Evolutionary conservation across 2,888 invertebrate genomes (phyloP).

Genomic region (Drosophila maculinotata): DNA sequence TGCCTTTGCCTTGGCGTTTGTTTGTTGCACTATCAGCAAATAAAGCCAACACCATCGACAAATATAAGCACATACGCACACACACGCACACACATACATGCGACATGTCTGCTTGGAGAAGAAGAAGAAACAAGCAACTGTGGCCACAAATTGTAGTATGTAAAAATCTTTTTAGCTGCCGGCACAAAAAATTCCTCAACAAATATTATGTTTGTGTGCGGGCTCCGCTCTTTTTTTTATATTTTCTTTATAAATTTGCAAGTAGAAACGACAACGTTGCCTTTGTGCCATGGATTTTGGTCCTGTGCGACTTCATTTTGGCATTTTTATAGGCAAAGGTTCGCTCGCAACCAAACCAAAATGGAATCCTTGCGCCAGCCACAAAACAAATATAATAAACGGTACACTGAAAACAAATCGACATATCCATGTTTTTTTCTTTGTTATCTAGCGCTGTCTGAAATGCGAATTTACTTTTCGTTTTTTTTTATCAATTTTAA

Average conservation of each 20-base stretch:
- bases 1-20: slow-evolving; percentile 35
- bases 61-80: slow-evolving; percentile 26
- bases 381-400: slow-evolving; percentile 57
- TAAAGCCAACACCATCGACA: slow-evolving; percentile 49
- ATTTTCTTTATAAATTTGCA: slow-evolving; percentile 19
- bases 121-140: slow-evolving; percentile 10
- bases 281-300: slow-evolving; percentile 40
- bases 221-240: background rate
- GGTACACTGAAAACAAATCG: slow-evolving; percentile 8
- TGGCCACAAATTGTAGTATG: slow-evolving; percentile 34
- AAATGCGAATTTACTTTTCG: background rate
- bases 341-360: slow-evolving; percentile 3
- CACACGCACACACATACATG: background rate
- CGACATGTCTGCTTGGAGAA: background rate
- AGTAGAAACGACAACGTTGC: slow-evolving; percentile 29
- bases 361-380: slow-evolving; percentile 30
- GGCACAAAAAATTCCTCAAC: slow-evolving; percentile 40
- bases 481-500: background rate
- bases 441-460: no score
- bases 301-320: slow-evolving; percentile 54
- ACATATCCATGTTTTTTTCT: background rate
- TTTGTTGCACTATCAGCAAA: slow-evolving; percentile 60
- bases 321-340: slow-evolving; percentile 57
- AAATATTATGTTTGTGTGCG: slow-evolving; percentile 43
- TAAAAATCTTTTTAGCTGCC: slow-evolving; percentile 38